Conservation (phyloP, 2,113 vertebrate genomes). For the Hemibagrus wyckioides region DNA sequence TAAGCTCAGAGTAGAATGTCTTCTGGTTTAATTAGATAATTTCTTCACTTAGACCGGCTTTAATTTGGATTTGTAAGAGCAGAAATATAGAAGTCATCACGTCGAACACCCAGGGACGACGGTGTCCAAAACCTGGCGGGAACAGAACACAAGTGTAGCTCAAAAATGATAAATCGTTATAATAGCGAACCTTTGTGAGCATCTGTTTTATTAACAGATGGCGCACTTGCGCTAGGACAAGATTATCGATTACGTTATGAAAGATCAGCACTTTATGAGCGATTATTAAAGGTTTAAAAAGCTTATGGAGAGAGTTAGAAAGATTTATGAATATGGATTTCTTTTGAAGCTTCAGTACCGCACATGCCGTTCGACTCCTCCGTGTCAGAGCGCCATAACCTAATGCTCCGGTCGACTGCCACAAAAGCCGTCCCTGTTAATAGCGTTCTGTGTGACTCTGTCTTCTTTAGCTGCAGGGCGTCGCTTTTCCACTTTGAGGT, state of each 20-base stretch:
- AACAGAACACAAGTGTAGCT: background rate
- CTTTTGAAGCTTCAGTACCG: background rate
- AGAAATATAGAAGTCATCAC: conserved; percentile 37
- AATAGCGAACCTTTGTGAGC: background rate
- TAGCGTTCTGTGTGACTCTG: background rate
- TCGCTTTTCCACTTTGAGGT: conserved; percentile 6
- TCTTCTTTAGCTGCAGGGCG: background rate
- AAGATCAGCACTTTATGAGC: background rate
- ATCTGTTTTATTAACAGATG: background rate
- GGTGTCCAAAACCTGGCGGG: background rate
- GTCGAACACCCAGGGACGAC: background rate
- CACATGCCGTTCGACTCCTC: background rate
- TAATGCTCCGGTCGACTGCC: background rate
- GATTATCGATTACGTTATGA: background rate
- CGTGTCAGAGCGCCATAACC: background rate
- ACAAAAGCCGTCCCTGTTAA: background rate
- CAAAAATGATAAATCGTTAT: too few species aligned
- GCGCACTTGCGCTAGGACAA: background rate
- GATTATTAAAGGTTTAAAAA: background rate
- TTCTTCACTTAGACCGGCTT: conserved; percentile 15
- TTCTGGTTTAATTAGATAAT: conserved; percentile 34
- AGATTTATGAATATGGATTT: background rate
- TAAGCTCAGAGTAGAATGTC: conserved; percentile 18
- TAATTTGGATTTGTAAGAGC: conserved; percentile 28
- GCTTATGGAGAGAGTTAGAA: background rate